phyloP scores from a whole-genome alignment of 2,113 vertebrate species.

The Bagarius yarrelli region DNA sequence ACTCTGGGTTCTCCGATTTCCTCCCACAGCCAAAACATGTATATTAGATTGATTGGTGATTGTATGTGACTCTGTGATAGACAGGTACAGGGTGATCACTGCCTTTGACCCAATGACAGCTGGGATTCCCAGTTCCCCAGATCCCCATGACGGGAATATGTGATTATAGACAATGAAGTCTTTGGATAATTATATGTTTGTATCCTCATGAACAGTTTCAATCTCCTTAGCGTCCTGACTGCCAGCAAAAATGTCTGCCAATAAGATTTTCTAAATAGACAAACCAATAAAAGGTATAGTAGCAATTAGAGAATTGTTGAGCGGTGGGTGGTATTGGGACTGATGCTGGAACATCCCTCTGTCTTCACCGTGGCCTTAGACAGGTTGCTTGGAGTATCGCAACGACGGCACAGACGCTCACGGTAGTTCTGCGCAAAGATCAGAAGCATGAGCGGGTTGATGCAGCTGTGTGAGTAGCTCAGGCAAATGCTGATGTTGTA shows the following conservation, averaged over 20 bases:
- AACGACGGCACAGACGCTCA: constrained; percentile 69
- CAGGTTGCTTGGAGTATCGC: constrained; percentile 48
- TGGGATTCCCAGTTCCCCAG: no score
- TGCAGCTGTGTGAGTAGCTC: constrained; percentile 81
- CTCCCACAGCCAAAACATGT: no score
- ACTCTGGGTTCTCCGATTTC: no score
- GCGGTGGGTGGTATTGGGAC: constrained; percentile 59
- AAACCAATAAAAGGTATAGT: background rate
- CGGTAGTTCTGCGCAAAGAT: constrained; percentile 78
- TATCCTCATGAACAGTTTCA: background rate
- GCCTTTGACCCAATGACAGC: no score
- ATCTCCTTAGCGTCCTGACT: background rate
- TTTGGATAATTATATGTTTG: background rate
- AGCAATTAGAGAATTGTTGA: constrained; percentile 60
- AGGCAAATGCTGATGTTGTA: constrained; percentile 81
- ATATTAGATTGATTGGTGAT: no score
- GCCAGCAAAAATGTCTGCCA: background rate
- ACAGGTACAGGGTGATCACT: no score
- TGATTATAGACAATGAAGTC: no score
- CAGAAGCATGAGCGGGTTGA: constrained; percentile 78
- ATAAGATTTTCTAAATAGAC: background rate
- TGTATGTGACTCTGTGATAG: no score
- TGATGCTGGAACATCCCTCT: constrained; percentile 60
- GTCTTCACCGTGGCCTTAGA: constrained; percentile 70
- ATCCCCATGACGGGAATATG: no score